phyloP scores from a whole-genome alignment of 2,113 vertebrate species.

The Malurus elegans region DNA sequence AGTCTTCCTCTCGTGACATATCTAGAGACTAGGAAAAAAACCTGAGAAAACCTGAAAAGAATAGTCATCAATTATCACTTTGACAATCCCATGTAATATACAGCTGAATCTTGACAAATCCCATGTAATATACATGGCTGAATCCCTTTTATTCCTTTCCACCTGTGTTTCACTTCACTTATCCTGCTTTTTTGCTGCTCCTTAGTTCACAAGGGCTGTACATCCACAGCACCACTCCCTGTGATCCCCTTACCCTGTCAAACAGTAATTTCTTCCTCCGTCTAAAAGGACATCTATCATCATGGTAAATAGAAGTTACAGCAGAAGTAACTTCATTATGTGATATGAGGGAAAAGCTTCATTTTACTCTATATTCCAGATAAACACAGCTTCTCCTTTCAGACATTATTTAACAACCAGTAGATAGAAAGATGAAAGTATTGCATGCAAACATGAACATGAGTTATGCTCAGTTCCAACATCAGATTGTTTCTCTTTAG shows the following conservation, averaged over 20 bases:
- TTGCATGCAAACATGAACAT: background rate
- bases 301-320: background rate
- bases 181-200: background rate
- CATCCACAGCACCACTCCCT: background rate
- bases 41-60: background rate
- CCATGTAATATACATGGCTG: accelerated
- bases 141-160: background rate
- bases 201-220: background rate
- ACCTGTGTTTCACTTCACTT: background rate
- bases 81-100: background rate
- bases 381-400: background rate
- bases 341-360: background rate
- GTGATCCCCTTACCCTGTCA: background rate
- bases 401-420: background rate
- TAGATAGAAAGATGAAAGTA: background rate
- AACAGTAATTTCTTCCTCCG: background rate
- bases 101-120: background rate
- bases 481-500: background rate
- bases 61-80: background rate
- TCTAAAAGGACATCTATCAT: background rate
- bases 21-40: background rate
- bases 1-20: background rate
- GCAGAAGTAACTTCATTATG: no score
- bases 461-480: background rate
- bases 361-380: background rate